Percentiles rank a stretch among this genome's conserved stretches.
Evolutionary conservation across 2,888 invertebrate species (phyloP).

Genomic region (Tethea ocularis): DNA sequence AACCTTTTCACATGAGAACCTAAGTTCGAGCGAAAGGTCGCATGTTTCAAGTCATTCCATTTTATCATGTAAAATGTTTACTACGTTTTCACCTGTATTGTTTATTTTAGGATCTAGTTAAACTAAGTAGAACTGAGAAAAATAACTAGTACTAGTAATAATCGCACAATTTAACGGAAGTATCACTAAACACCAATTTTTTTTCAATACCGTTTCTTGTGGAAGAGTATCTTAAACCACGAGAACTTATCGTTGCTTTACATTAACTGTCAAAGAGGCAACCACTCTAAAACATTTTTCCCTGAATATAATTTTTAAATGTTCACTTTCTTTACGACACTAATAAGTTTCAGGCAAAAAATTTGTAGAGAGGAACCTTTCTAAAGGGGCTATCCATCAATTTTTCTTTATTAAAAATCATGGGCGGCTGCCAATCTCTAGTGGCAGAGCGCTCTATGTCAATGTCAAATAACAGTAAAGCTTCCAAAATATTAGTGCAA

Average conservation of each 20-base stretch:
- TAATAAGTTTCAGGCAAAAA: neutral
- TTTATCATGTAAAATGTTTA: neutral
- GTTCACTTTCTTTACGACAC: neutral
- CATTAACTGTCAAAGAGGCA: neutral
- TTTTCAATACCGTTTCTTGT: neutral
- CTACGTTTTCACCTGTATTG: neutral
- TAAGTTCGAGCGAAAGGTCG: slow-evolving; percentile 1
- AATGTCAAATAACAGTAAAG: slow-evolving; percentile 1
- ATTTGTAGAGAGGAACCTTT: neutral
- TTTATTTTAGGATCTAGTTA: neutral
- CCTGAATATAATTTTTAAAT: too few relatives aligned
- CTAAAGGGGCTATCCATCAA: neutral
- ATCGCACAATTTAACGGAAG: too few relatives aligned
- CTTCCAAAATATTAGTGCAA: neutral
- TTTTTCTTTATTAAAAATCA: slow-evolving; percentile 2
- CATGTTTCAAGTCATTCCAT: neutral
- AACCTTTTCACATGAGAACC: slow-evolving; percentile 9
- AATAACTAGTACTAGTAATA: too few relatives aligned
- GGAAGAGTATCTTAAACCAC: neutral
- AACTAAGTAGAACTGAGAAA: too few relatives aligned
- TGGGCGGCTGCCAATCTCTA: neutral
- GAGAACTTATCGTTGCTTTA: neutral
- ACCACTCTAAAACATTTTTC: neutral
- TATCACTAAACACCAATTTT: too few relatives aligned
- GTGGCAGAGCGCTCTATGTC: neutral